These are phyloP conservation scores for Pammene aurita DNA, from an alignment of 2,888 invertebrate genomes.

Conservation along the genomic window DNA sequence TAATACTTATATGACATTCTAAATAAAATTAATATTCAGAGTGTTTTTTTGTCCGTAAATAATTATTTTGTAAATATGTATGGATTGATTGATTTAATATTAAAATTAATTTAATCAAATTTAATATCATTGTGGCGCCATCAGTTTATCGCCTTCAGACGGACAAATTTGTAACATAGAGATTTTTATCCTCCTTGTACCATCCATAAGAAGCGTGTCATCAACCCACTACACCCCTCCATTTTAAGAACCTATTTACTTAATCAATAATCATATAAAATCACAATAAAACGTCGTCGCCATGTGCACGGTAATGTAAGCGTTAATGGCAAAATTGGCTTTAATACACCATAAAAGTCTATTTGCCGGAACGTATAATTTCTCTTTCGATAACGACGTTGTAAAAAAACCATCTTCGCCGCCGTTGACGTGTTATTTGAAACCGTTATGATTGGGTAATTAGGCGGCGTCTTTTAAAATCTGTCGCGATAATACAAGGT, in stretches of 20 bases:
- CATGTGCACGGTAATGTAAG: conserved; percentile 36
- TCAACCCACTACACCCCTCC: no score
- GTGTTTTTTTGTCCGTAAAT: no score
- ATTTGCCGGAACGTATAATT: conserved; percentile 42
- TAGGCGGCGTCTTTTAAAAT: conserved; percentile 35
- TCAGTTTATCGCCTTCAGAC: no score
- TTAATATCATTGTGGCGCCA: no score
- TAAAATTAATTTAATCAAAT: no score
- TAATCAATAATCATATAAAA: conserved; percentile 11
- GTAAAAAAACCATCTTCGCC: conserved; percentile 32
- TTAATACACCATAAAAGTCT: conserved; percentile 43
- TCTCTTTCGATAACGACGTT: conserved; percentile 39
- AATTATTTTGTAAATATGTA: no score
- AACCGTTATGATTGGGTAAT: conserved; percentile 36
- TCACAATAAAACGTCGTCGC: conserved; percentile 42
- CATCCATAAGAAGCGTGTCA: no score
- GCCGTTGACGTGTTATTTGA: conserved; percentile 38
- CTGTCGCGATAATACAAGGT: conserved; percentile 25
- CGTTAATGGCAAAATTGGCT: conserved; percentile 43
- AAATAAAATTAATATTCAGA: no score
- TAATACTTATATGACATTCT: no score
- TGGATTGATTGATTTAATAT: no score
- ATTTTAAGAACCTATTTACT: neutral
- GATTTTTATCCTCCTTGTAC: no score
- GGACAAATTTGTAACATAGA: no score